Base-by-base conservation (phyloP, 2,888 invertebrate genomes). In the Cloeon dipterum region DNA sequence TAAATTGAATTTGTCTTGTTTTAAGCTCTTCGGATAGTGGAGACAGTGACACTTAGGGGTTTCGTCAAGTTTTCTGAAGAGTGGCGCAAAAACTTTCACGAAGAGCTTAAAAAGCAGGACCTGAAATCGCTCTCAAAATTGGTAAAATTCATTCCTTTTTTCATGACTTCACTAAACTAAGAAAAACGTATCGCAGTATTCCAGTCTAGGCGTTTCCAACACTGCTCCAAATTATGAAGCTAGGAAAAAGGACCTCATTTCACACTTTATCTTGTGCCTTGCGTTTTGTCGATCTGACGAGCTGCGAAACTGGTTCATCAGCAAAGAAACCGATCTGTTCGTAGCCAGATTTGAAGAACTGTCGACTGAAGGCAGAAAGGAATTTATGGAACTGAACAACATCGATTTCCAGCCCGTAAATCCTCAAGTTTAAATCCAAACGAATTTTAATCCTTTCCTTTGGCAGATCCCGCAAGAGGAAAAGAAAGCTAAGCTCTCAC, bases 221-320 rank as follows among this genome's bases (percentile, higher is more conserved):
- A 14, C 16, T 14, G 23, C 25, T n/a, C 25, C 25, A n/a, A 23
- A 8, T 23, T n/a, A 14, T 7, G 68, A 73, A 50, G 68, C 70
- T 2, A 64, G 82, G 38, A 65, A 68, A 21, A 68, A 70, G 42
- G 96, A 98, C 56, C 77, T 83, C 49, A 68, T 93, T 36, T 86
- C 94, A 1, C 96, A 98, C 55, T 94, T 81, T 53, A 82, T 94
- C 46, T 61, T 96, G 3, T 66, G 93, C 39, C 57, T 98, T 39
- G 88, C 88, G 0, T 94, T 86, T 56, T 93, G 89, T 51, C 68
- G 79, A 48, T 74, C 76, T 17, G 79, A 82, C 45, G 89, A 93
- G 39, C 60, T 86, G 25, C 63, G 79, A 21, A 68, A 65, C 40
- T 96, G 96, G 94, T 89, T 91, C 52, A 60, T 91, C 11, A 60